Percentiles rank a stretch among this genome's conserved stretches.
Conservation (phyloP, 2,113 vertebrate species). For the Numida meleagris region DNA sequence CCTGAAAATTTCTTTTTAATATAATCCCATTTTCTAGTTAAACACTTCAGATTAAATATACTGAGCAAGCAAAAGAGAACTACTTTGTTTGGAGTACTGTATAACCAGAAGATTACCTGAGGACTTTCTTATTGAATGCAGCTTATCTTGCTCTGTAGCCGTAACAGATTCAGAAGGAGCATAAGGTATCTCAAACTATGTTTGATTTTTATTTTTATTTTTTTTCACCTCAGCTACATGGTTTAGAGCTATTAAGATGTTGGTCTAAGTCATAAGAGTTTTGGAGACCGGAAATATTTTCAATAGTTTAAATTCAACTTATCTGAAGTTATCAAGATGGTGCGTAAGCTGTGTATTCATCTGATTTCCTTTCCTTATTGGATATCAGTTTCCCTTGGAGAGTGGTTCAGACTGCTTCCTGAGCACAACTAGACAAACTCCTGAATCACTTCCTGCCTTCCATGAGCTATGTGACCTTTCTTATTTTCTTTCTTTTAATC, state of each 20-base stretch:
- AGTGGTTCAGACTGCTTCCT: conserved; percentile 40
- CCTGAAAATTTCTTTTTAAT: conserved; percentile 33
- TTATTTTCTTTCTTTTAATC: conserved; percentile 29
- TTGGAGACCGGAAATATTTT: conserved; percentile 64
- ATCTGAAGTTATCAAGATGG: conserved; percentile 50
- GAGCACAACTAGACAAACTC: conserved; percentile 56
- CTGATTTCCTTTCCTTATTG: conserved; percentile 35
- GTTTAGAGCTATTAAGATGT: conserved; percentile 49
- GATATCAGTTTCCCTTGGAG: conserved; percentile 18
- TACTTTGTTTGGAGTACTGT: background rate
- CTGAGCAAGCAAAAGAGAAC: background rate
- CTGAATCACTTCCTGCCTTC: conserved; percentile 28
- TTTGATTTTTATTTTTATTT: background rate
- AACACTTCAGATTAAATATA: conserved; percentile 9
- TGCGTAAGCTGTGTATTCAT: conserved; percentile 48
- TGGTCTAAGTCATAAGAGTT: conserved; percentile 48
- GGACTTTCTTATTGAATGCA: conserved; percentile 53
- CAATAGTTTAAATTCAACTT: conserved; percentile 48
- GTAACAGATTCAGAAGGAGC: background rate
- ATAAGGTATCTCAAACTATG: background rate
- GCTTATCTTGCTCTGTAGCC: conserved; percentile 43
- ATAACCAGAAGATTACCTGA: conserved; percentile 43
- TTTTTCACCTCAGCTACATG: background rate
- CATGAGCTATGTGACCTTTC: conserved; percentile 16
- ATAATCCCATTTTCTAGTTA: conserved; percentile 31